These are phyloP conservation scores for Rhingia rostrata DNA, from an alignment of 2,888 invertebrate species.

Conservation along the genomic window DNA sequence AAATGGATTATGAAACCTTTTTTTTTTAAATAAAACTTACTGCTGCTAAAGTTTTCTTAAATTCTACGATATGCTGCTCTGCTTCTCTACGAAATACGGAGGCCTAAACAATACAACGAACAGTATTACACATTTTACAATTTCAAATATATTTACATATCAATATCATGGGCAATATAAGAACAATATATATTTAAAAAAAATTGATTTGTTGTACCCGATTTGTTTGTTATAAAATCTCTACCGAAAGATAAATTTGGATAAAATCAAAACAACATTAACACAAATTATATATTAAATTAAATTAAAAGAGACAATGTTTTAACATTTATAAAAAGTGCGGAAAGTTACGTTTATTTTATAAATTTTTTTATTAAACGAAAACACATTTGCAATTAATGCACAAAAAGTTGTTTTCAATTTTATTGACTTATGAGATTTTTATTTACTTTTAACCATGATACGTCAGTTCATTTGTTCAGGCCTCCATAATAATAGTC, in stretches of 20 bases:
- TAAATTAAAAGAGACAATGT: conserved; percentile 17
- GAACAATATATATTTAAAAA: conserved; percentile 6
- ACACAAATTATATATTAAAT: conserved; percentile 71
- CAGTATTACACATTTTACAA: conserved; percentile 31
- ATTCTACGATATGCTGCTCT: conserved; percentile 89
- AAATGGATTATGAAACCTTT: conserved; percentile 2
- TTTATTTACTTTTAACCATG: conserved; percentile 35
- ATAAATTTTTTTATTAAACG: conserved; percentile 5
- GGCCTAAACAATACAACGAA: conserved; percentile 83
- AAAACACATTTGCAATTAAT: conserved; percentile 78
- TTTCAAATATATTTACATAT: not conserved
- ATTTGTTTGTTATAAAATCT: conserved; percentile 78
- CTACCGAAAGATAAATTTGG: conserved; percentile 78
- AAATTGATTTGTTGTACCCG: conserved; percentile 12
- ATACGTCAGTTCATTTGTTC: conserved; percentile 39
- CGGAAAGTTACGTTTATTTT: too few species aligned
- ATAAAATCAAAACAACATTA: conserved; percentile 75
- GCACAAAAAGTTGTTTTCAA: conserved; percentile 83
- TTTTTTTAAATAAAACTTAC: conserved; percentile 84
- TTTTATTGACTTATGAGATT: conserved; percentile 74
- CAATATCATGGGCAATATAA: conserved; percentile 41
- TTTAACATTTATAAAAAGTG: conserved; percentile 15
- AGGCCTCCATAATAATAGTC: conserved; percentile 27
- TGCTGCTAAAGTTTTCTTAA: conserved; percentile 89
- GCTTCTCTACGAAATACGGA: conserved; percentile 88